These are phyloP conservation scores for Neotragus pygmaeus DNA, from an alignment of 2,113 vertebrate genomes.

Conservation along the genomic window DNA sequence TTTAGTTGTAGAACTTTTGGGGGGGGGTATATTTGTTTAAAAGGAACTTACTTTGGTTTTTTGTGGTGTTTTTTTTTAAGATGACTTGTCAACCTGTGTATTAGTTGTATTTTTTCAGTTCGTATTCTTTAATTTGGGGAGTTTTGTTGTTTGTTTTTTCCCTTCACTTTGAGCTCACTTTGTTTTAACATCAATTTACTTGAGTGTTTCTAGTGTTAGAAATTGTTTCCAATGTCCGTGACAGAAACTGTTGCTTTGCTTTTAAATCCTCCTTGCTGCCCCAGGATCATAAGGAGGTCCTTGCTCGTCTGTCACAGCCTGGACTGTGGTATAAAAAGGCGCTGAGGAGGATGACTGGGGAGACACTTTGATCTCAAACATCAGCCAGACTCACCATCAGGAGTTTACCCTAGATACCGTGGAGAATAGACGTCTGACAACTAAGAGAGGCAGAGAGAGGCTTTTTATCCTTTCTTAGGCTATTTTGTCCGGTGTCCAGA, in stretches of 20 bases:
- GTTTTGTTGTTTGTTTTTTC: not conserved
- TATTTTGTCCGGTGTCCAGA: not conserved
- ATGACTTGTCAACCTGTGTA: not conserved
- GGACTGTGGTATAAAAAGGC: not conserved
- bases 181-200: not conserved
- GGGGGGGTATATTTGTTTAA: not conserved
- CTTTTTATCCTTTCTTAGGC: not conserved
- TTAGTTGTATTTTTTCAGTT: not conserved
- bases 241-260: not conserved
- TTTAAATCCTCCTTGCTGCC: not conserved
- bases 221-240: not conserved
- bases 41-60: not conserved
- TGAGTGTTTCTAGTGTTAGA: not conserved
- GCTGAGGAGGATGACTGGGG: not conserved
- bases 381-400: not conserved
- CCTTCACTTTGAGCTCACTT: not conserved
- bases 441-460: not conserved
- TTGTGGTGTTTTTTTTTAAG: not conserved
- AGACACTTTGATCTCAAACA: not conserved
- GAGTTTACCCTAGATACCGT: not conserved
- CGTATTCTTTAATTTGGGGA: not conserved
- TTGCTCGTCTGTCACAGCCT: not conserved
- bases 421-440: not conserved
- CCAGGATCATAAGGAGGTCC: not conserved
- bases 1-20: not conserved